Evolutionary conservation across 1,140 invertebrate genomes (phyloP).

Genomic region (Plectrocnemia conspersa): DNA sequence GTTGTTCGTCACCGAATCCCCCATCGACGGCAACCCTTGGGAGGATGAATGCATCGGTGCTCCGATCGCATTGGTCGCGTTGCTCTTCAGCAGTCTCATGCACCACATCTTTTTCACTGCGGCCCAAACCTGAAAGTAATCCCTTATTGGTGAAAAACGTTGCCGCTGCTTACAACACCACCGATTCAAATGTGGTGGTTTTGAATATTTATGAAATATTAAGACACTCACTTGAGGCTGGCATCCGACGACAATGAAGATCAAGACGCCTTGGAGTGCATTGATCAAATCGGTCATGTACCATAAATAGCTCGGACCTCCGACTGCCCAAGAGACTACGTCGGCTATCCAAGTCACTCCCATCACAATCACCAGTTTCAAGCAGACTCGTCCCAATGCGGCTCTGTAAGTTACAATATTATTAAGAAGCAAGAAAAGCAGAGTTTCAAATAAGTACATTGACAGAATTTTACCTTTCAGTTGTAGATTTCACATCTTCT

Average conservation of each 20-base stretch:
- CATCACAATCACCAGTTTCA: conserved; percentile 82
- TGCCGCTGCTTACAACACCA: no score
- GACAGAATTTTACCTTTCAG: conserved; percentile 61
- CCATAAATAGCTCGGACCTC: conserved; percentile 73
- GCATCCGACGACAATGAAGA: conserved; percentile 82
- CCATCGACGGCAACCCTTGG: conserved; percentile 71
- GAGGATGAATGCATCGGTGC: conserved; percentile 61
- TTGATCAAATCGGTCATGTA: conserved; percentile 78
- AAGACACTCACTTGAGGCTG: conserved; percentile 65
- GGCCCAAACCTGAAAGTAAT: conserved; percentile 54
- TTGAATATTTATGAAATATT: background rate
- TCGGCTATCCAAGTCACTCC: conserved; percentile 81
- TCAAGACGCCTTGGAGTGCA: conserved; percentile 80
- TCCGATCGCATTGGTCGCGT: conserved; percentile 55
- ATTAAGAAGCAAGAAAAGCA: background rate
- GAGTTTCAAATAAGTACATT: background rate
- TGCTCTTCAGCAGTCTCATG: conserved; percentile 53
- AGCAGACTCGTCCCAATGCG: conserved; percentile 70
- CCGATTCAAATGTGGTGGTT: background rate
- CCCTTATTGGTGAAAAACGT: no score
- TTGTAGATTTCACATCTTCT: conserved; percentile 80
- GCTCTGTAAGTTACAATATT: conserved; percentile 55
- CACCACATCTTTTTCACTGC: conserved; percentile 63
- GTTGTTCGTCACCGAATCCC: conserved; percentile 67
- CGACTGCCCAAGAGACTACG: conserved; percentile 66